These are phyloP conservation scores for Heterotilapia buettikoferi DNA, from an alignment of 2,113 vertebrate genomes.

Conservation along the genomic window DNA sequence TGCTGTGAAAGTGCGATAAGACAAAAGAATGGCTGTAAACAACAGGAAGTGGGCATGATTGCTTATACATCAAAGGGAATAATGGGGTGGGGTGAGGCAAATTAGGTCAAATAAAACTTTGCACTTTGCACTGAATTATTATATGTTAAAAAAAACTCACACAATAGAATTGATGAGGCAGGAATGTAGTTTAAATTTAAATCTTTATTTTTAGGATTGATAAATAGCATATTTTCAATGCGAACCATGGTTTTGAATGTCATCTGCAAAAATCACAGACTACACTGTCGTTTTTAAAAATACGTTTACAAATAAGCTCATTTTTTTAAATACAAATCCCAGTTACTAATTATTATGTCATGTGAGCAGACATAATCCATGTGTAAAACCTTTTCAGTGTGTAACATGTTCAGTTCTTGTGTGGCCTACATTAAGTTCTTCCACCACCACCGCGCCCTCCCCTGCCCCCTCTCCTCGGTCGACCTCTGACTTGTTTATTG, in stretches of 20 bases:
- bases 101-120: not conserved
- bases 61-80: not conserved
- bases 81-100: not conserved
- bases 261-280: not conserved
- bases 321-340: not conserved
- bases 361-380: not conserved
- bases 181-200: not conserved
- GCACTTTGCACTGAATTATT: not conserved
- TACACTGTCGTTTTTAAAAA: not conserved
- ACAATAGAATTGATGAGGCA: not conserved
- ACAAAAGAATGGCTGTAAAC: not conserved
- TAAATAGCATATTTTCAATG: not conserved
- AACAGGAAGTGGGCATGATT: not conserved
- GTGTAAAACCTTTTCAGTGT: slow-evolving; percentile 21
- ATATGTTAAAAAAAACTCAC: not conserved
- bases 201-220: not conserved
- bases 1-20: not conserved
- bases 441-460: slow-evolving; percentile 67
- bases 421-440: slow-evolving; percentile 45
- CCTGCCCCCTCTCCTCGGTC: slow-evolving; percentile 75
- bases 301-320: not conserved
- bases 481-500: slow-evolving; percentile 68
- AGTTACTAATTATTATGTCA: not conserved
- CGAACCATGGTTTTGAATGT: not conserved
- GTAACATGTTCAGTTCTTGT: not conserved